Conservation (phyloP, 2,113 vertebrate species). For the Strix aluco region DNA sequence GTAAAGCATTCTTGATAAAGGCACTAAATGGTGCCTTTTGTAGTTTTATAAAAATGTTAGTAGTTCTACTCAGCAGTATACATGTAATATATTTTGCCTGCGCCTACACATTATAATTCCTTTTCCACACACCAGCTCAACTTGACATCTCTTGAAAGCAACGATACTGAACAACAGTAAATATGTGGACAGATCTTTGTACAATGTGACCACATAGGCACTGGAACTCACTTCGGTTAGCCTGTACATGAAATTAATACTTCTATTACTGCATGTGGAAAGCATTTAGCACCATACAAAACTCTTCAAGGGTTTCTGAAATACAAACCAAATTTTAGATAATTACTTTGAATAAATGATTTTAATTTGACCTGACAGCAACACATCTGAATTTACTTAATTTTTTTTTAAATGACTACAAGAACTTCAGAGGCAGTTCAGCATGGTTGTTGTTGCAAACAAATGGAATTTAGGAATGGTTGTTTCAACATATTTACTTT, state of each 20-base stretch:
- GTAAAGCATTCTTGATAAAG: background rate
- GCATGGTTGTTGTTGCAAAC: background rate
- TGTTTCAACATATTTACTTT: background rate
- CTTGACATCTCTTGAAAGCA: background rate
- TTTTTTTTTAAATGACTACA: background rate
- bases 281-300: background rate
- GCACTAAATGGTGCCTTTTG: background rate
- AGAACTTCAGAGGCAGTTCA: background rate
- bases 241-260: background rate
- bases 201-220: background rate
- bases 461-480: background rate
- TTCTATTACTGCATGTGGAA: constrained; percentile 11
- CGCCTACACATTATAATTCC: background rate
- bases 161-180: background rate
- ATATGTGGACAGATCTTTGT: background rate
- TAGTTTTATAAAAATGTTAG: background rate
- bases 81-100: background rate
- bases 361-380: background rate
- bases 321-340: background rate
- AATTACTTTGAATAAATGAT: background rate
- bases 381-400: constrained; percentile 1
- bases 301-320: background rate
- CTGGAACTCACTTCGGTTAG: background rate
- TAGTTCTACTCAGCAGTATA: background rate
- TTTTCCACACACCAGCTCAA: background rate